A percentile compares a stretch with the other conserved stretches of the same genome.
phyloP scores from a whole-genome alignment of 2,888 invertebrate species.

The Ephialtes manifestator region DNA sequence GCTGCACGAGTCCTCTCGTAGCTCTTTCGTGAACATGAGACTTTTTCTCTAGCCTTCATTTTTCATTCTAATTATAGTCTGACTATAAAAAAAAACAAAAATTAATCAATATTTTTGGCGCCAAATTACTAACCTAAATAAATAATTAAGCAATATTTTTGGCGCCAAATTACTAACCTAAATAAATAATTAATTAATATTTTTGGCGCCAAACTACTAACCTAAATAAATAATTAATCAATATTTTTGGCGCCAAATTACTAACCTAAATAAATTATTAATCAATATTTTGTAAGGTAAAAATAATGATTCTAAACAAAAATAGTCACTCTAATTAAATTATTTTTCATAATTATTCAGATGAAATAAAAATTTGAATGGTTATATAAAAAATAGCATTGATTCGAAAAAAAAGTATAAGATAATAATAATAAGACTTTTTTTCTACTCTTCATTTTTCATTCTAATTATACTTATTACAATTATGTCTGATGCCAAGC shows the following conservation, averaged over 20 bases:
- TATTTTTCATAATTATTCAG: not conserved
- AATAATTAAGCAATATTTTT: not conserved
- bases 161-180: not conserved
- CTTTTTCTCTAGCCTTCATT: not conserved
- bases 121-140: not conserved
- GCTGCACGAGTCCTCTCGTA: slow-evolving; percentile 35
- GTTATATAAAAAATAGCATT: not conserved
- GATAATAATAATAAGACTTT: not conserved
- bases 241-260: not conserved
- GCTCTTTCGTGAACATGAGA: slow-evolving; percentile 9
- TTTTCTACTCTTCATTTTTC: not conserved
- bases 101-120: not conserved
- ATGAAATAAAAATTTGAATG: not conserved
- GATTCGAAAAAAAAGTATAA: too few relatives aligned
- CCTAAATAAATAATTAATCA: not conserved
- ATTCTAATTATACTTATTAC: not conserved
- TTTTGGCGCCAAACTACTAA: not conserved
- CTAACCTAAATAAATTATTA: not conserved
- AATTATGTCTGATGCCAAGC: too few relatives aligned
- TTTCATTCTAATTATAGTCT: not conserved
- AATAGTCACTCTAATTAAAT: too few relatives aligned
- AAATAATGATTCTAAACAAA: too few relatives aligned
- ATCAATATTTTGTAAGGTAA: too few relatives aligned
- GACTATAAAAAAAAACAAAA: not conserved
- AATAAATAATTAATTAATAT: not conserved